Percentiles rank a stretch among this genome's conserved stretches.
Evolutionary conservation across 2,888 invertebrate species (phyloP).

Genomic region (Dicycla oo): DNA sequence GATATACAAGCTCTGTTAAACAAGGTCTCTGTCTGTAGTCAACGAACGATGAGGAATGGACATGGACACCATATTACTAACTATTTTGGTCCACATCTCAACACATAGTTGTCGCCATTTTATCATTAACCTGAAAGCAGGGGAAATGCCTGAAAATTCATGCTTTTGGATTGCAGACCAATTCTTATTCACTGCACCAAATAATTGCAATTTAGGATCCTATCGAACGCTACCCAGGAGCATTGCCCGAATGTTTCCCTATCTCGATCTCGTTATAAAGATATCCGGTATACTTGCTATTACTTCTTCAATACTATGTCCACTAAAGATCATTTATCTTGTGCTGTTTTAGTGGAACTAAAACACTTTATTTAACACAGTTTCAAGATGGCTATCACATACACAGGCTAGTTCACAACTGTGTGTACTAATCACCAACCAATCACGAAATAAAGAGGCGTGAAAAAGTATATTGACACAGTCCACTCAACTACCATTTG

Average conservation of each 20-base stretch:
- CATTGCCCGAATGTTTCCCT: conserved; percentile 5
- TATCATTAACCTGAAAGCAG: neutral
- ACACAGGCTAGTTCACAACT: conserved; percentile 30
- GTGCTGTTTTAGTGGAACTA: conserved; percentile 2
- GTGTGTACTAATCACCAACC: conserved; percentile 53
- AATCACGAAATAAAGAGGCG: conserved; percentile 51
- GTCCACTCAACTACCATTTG: conserved; percentile 57
- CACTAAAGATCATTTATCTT: conserved; percentile 14
- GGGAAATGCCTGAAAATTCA: neutral
- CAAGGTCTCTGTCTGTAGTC: neutral
- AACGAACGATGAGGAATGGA: neutral
- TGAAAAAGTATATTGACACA: conserved; percentile 56
- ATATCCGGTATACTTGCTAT: conserved; percentile 11
- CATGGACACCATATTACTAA: neutral
- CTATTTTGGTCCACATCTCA: neutral
- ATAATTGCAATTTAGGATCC: conserved; percentile 31
- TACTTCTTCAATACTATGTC: conserved; percentile 13
- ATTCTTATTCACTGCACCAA: conserved; percentile 38
- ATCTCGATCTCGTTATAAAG: conserved; percentile 18
- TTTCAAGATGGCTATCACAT: conserved; percentile 22
- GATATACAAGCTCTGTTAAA: conserved; percentile 4
- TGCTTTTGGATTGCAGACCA: neutral
- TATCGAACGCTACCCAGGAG: conserved; percentile 16
- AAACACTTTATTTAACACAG: conserved; percentile 11
- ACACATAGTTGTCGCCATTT: neutral